Evolutionary conservation across 2,888 invertebrate genomes (phyloP), one percentile per base, ranked within the genome.

Genomic region (Marasmarcha lunaedactyla): DNA sequence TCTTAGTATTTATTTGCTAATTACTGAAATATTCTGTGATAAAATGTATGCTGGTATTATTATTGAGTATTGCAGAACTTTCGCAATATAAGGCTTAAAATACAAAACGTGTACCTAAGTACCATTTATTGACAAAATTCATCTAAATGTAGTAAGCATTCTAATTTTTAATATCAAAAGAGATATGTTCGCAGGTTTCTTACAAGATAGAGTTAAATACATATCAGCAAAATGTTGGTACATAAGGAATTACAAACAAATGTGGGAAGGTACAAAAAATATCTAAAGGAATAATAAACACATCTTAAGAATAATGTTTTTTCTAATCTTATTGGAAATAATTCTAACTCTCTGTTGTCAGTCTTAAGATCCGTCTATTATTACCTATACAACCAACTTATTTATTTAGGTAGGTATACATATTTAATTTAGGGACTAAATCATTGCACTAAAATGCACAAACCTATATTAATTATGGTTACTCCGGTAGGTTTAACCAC

Each of bases 321-420:
- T 39, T 34, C 46, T 50, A 51, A 34, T 47, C 42, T 50, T 51
- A 51, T 46, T 42, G 38, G 52, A 54, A 47, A 57, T 60, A 54
- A 53, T 52, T 55, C 54, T 54, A 45, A 47, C 39, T 37, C 15
- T 50, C 51, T 54, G 55, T 53, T 49, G 48, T 73, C 74, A 72
- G 72, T 73, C 74, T 76, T 71, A 74, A 73, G 72, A 72, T 73
- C 74, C 68, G 71, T 73, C 70, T 71, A 72, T 74, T 74, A 73
- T 67, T 62, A 65, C 64, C 55, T 50, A 41, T 50, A 54, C 47
- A 49, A 50, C 51, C 46, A 48, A 42, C 42, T 43, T 48, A 38
- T 46, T 41, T 36, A 41, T 41, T 38, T 1, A 45, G 52, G 40
- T 51, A 53, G 51, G 45, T 57, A 59, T 52, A 53, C 7, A 5